Percentiles rank a stretch among this genome's conserved stretches.
Conservation (phyloP, 2,797 vertebrate species). For the Enteromius trimaculatus region DNA sequence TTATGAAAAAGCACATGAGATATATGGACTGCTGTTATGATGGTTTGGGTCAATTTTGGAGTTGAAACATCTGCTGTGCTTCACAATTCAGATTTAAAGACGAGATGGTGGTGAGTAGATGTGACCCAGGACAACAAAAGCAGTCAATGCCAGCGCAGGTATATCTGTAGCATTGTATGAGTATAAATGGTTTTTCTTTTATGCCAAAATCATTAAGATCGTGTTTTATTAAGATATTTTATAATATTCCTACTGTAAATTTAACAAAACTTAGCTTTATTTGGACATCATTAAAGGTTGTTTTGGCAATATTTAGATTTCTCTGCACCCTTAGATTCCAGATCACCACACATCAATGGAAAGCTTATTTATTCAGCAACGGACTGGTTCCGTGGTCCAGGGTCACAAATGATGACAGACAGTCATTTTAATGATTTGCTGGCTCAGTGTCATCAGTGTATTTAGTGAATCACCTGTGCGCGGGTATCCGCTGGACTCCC, state of each 20-base stretch:
- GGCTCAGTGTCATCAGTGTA: not conserved
- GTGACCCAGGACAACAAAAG: not conserved
- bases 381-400: not conserved
- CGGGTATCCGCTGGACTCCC: conserved; percentile 92
- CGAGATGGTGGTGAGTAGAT: not conserved
- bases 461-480: conserved; percentile 83
- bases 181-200: not conserved
- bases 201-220: not conserved
- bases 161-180: not conserved
- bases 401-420: not conserved
- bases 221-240: not conserved
- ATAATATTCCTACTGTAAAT: not conserved
- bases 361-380: not conserved
- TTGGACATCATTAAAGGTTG: not conserved
- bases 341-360: not conserved
- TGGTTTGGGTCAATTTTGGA: not conserved
- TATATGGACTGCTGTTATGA: not conserved
- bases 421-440: not conserved
- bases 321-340: not conserved
- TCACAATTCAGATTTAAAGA: not conserved
- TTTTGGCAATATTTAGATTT: not conserved
- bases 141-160: not conserved
- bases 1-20: no score
- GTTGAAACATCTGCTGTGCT: not conserved
- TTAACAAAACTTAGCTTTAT: not conserved